phyloP scores from a whole-genome alignment of 2,797 vertebrate genomes.

The Nannoperca australis region DNA sequence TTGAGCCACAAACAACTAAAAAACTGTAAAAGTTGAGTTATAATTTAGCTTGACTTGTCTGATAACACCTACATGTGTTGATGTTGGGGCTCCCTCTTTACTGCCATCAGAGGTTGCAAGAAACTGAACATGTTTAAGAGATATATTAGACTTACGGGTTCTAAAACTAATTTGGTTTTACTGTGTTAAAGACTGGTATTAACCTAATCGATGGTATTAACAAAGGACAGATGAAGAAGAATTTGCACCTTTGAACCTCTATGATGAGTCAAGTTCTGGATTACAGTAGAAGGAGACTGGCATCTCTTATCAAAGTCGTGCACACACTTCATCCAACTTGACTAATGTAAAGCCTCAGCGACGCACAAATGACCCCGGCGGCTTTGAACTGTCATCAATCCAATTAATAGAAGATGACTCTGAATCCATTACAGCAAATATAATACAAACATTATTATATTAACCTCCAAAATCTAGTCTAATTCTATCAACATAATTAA shows the following conservation, averaged over 20 bases:
- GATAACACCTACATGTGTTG: too few species aligned
- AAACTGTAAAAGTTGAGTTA: not conserved
- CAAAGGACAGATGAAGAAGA: conserved; percentile 26
- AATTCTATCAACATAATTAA: conserved; percentile 86
- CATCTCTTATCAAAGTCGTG: conserved; percentile 36
- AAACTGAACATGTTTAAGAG: too few species aligned
- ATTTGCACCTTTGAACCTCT: not conserved
- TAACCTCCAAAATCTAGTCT: conserved; percentile 79
- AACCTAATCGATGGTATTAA: conserved; percentile 8
- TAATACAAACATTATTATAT: conserved; percentile 86
- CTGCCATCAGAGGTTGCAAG: not conserved
- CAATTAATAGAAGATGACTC: conserved; percentile 82
- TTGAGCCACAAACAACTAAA: conserved; percentile 1
- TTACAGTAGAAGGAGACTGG: not conserved
- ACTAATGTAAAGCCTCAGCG: conserved; percentile 60
- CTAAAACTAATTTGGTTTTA: conserved; percentile 20
- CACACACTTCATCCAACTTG: conserved; percentile 48
- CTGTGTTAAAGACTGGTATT: not conserved
- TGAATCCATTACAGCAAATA: conserved; percentile 81
- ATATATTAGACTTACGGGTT: conserved; percentile 10
- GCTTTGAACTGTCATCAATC: conserved; percentile 80
- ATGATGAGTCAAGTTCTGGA: not conserved
- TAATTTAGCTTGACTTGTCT: not conserved
- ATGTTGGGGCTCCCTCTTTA: not conserved
- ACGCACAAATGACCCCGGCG: conserved; percentile 71